These are phyloP conservation scores for Orbicella faveolata DNA, from an alignment of 64 coral and sea anemone genomes.

Conservation along the genomic window DNA sequence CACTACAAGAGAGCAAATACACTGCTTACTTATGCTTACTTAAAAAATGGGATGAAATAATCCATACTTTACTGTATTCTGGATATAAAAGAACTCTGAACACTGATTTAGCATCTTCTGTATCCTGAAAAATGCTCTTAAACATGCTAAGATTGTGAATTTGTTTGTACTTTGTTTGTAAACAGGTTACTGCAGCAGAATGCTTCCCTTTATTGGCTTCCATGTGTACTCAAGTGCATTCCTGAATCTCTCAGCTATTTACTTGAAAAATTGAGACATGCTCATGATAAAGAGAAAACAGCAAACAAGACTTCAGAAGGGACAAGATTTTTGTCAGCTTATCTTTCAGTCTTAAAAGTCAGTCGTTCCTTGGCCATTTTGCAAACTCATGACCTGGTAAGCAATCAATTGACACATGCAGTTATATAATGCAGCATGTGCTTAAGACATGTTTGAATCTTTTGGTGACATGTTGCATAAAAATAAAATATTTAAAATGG, in stretches of 20 bases:
- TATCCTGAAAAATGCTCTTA: too few relatives aligned
- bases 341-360: conserved; percentile 1
- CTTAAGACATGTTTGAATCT: neutral
- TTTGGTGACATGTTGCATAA: neutral
- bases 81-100: too few relatives aligned
- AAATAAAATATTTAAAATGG: too few relatives aligned
- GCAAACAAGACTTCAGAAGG: neutral
- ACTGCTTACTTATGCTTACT: too few relatives aligned
- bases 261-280: conserved; percentile 1
- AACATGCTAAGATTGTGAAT: neutral
- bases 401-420: neutral
- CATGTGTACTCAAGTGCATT: conserved; percentile 51
- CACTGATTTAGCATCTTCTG: too few relatives aligned
- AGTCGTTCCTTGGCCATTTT: conserved; percentile 7
- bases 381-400: neutral
- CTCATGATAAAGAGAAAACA: neutral
- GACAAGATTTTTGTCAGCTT: neutral
- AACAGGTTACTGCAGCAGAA: conserved; percentile 53
- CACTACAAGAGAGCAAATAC: too few relatives aligned
- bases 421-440: neutral
- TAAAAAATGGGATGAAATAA: too few relatives aligned
- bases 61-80: too few relatives aligned
- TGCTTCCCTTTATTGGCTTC: conserved; percentile 53
- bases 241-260: conserved; percentile 23
- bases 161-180: neutral